A percentile compares a stretch with the other conserved stretches of the same genome.
These are phyloP conservation scores for Philaethria dido DNA, from an alignment of 2,888 invertebrate species.

Conservation along the genomic window DNA sequence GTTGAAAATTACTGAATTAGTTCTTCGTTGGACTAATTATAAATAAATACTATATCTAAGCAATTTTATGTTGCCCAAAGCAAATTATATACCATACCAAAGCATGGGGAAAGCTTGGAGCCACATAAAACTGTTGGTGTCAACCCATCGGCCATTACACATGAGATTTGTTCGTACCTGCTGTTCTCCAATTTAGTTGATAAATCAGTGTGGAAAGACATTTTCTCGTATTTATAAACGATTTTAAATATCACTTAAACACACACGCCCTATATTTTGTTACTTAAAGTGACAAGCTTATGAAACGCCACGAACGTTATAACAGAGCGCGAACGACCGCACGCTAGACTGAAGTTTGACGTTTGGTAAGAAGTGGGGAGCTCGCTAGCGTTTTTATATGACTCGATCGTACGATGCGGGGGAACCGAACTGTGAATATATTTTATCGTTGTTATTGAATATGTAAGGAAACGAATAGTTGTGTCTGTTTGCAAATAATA, in stretches of 20 bases:
- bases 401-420: constrained; percentile 80
- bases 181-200: constrained; percentile 81
- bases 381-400: constrained; percentile 72
- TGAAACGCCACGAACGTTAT: constrained; percentile 64
- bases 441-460: constrained; percentile 33
- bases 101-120: constrained; percentile 25
- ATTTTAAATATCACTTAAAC: constrained; percentile 79
- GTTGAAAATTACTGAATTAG: constrained; percentile 22
- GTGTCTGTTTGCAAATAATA: constrained; percentile 21
- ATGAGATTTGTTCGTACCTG: constrained; percentile 67
- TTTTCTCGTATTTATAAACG: constrained; percentile 79
- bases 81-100: background rate
- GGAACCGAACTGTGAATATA: constrained; percentile 59
- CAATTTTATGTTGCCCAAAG: background rate
- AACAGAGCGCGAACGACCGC: constrained; percentile 61
- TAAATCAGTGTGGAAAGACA: constrained; percentile 81
- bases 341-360: constrained; percentile 64
- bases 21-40: background rate
- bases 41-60: background rate
- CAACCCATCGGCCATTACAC: constrained; percentile 37
- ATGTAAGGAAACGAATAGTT: constrained; percentile 23
- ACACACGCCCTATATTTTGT: constrained; percentile 70
- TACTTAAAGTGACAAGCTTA: constrained; percentile 70
- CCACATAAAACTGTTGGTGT: constrained; percentile 19
- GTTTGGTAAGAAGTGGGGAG: constrained; percentile 78